A percentile compares a stretch with the other conserved stretches of the same genome.
phyloP scores from a whole-genome alignment of 2,888 invertebrate species.

The Chelonus formosanus region DNA sequence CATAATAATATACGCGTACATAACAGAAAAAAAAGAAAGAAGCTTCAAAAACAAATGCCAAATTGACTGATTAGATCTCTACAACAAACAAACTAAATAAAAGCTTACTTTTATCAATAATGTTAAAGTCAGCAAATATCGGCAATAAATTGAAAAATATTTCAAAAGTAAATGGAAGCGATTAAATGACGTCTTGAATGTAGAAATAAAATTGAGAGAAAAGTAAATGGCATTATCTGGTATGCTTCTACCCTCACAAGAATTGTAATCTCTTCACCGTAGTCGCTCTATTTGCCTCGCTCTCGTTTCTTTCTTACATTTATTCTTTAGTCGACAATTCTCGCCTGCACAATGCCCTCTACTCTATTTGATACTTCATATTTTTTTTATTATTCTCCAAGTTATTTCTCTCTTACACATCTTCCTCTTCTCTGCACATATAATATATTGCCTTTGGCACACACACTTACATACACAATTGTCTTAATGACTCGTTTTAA shows the following conservation, averaged over 20 bases:
- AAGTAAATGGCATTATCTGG: slow-evolving; percentile 21
- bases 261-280: slow-evolving; percentile 24
- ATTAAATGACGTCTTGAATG: slow-evolving; percentile 4
- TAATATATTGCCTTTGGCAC: not conserved
- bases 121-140: too few species aligned
- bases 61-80: too few species aligned
- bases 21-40: too few species aligned
- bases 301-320: slow-evolving; percentile 14
- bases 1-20: not conserved
- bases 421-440: slow-evolving; percentile 24
- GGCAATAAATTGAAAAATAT: slow-evolving; percentile 25
- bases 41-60: too few species aligned
- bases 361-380: slow-evolving; percentile 37
- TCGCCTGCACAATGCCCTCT: slow-evolving; percentile 38
- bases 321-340: slow-evolving; percentile 22
- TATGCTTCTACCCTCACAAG: slow-evolving; percentile 12
- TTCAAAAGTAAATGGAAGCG: not conserved
- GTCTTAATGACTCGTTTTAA: slow-evolving; percentile 7
- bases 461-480: slow-evolving; percentile 1
- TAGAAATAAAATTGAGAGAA: not conserved
- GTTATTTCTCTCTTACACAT: slow-evolving; percentile 39
- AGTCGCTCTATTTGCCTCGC: slow-evolving; percentile 14
- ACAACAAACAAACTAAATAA: too few species aligned
- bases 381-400: slow-evolving; percentile 41
- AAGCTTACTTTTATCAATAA: too few species aligned